Conservation (phyloP, 1,140 invertebrate genomes). For the Drosophila chauvacae region DNA sequence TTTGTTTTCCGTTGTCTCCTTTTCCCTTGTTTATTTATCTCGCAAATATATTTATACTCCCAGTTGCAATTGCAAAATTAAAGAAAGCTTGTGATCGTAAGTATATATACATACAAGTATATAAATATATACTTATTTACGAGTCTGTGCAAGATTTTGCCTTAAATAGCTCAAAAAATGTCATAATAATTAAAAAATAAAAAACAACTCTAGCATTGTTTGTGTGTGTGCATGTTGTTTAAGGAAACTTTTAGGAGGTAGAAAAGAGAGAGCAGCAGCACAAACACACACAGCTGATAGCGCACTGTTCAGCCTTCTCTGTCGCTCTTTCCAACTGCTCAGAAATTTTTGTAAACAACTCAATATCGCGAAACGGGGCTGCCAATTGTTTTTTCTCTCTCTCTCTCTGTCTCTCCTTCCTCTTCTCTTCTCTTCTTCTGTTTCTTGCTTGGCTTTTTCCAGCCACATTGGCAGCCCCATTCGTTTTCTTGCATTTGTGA, state of each 20-base stretch:
- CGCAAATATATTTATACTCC: conserved; percentile 8
- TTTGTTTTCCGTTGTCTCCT: conserved; percentile 24
- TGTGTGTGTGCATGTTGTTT: conserved; percentile 29
- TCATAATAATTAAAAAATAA: conserved; percentile 35
- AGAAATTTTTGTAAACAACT: conserved; percentile 78
- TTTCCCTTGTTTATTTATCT: conserved; percentile 46
- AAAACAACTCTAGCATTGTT: conserved; percentile 16
- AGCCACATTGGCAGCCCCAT: conserved; percentile 62
- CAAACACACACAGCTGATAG: conserved; percentile 50
- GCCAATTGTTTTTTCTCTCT: conserved; percentile 42
- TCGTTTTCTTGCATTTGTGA: conserved; percentile 67
- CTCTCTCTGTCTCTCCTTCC: neutral
- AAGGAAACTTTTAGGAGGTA: conserved; percentile 21
- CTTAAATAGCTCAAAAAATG: conserved; percentile 30
- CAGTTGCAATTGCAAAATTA: neutral
- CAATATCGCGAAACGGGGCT: conserved; percentile 52
- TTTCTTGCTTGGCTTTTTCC: conserved; percentile 23
- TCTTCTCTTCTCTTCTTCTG: neutral
- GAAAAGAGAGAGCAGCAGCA: conserved; percentile 12
- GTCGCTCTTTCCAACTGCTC: conserved; percentile 11
- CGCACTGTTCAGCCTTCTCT: conserved; percentile 14
- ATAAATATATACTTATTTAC: neutral
- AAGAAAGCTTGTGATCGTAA: conserved; percentile 10
- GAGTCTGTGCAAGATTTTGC: neutral
- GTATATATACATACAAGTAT: neutral